Conservation (phyloP, 2,797 vertebrate species). For the Urocyon cinereoargenteus region DNA sequence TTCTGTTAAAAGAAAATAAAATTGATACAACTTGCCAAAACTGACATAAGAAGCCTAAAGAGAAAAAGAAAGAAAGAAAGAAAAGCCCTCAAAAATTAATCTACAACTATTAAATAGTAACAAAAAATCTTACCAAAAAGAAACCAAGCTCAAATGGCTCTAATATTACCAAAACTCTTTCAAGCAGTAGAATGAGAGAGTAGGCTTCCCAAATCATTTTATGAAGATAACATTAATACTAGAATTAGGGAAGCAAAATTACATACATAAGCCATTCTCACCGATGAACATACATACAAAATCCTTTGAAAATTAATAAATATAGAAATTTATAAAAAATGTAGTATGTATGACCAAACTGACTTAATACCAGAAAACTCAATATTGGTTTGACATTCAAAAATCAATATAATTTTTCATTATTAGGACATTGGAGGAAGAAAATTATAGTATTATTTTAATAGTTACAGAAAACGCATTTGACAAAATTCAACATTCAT, state of each 20-base stretch:
- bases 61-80: background rate
- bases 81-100: background rate
- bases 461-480: background rate
- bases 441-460: background rate
- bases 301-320: background rate
- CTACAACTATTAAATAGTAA: background rate
- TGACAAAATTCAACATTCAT: background rate
- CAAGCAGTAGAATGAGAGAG: background rate
- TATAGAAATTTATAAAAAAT: background rate
- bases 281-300: background rate
- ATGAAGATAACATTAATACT: background rate
- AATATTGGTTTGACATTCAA: constrained; percentile 22
- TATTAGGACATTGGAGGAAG: background rate
- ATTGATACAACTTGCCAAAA: constrained; percentile 1
- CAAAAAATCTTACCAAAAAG: background rate
- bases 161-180: background rate
- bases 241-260: background rate
- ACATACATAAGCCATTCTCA: background rate
- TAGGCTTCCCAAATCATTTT: background rate
- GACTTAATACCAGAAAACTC: background rate
- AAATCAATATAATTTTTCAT: background rate
- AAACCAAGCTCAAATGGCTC: background rate
- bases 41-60: background rate
- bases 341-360: background rate
- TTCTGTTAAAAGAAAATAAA: background rate